Conservation (phyloP, 2,797 vertebrate species). For the Poecile montanus region DNA sequence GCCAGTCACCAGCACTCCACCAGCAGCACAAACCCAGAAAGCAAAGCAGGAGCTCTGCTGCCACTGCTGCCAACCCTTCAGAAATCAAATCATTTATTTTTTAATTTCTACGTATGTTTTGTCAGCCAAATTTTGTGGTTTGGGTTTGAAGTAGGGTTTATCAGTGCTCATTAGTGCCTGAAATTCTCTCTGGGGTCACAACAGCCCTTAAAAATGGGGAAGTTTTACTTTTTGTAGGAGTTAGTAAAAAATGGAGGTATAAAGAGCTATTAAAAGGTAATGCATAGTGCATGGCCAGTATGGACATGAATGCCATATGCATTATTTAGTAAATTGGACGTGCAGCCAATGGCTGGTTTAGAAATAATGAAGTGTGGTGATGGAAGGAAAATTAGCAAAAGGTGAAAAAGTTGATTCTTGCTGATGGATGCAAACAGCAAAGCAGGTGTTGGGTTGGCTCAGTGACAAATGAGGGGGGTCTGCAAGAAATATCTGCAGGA, state of each 20-base stretch:
- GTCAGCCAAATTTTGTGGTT: neutral
- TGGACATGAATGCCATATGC: neutral
- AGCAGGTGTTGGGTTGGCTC: constrained; percentile 30
- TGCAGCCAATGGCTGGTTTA: constrained; percentile 17
- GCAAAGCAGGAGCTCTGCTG: neutral
- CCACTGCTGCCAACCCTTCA: neutral
- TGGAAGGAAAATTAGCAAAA: constrained; percentile 12
- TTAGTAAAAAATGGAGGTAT: neutral
- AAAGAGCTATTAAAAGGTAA: neutral
- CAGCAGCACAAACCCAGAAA: neutral
- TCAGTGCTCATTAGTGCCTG: neutral
- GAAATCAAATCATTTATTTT: neutral
- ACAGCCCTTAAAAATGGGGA: neutral
- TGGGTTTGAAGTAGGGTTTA: neutral
- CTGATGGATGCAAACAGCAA: constrained; percentile 7
- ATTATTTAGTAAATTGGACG: neutral
- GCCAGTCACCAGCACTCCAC: constrained; percentile 11
- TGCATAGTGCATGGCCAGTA: neutral
- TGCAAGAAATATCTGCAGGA: neutral
- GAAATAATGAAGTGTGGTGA: neutral
- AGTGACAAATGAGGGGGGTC: neutral
- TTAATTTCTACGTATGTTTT: neutral
- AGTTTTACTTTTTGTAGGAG: neutral
- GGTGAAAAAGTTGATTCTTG: constrained; percentile 22
- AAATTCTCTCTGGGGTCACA: neutral